phyloP scores from a whole-genome alignment of 2,888 invertebrate species.

The Apotomis turbidana region DNA sequence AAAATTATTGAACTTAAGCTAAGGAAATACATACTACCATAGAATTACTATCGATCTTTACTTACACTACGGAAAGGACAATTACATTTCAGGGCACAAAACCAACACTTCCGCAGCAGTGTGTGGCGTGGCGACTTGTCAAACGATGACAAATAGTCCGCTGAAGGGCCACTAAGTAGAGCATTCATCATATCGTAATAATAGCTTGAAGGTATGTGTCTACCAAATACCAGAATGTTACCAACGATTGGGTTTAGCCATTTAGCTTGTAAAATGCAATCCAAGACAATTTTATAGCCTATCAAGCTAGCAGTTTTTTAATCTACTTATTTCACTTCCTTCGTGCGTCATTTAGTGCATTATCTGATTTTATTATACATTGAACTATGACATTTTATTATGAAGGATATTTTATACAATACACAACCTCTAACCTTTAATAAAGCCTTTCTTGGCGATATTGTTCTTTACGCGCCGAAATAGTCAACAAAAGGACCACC shows the following conservation, averaged over 20 bases:
- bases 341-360: not conserved
- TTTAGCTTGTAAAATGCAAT: too few relatives aligned
- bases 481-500: constrained; percentile 35
- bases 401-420: constrained; percentile 11
- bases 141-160: constrained; percentile 40
- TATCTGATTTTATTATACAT: not conserved
- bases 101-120: constrained; percentile 22
- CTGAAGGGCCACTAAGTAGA: constrained; percentile 22
- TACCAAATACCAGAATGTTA: too few relatives aligned
- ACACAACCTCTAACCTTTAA: constrained; percentile 27
- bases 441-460: constrained; percentile 29
- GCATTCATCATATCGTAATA: constrained; percentile 35
- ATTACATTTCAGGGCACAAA: constrained; percentile 13
- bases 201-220: constrained; percentile 3
- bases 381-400: constrained; percentile 29
- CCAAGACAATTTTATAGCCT: too few relatives aligned
- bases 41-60: not conserved
- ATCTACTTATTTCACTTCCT: not conserved
- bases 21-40: too few relatives aligned
- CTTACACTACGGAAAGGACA: not conserved
- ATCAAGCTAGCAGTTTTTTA: too few relatives aligned
- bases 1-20: not conserved
- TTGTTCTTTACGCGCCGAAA: constrained; percentile 35
- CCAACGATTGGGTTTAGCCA: not conserved
- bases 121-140: constrained; percentile 13